These are phyloP conservation scores for Argyresthia goedartella DNA, from an alignment of 2,888 invertebrate species.

Conservation along the genomic window DNA sequence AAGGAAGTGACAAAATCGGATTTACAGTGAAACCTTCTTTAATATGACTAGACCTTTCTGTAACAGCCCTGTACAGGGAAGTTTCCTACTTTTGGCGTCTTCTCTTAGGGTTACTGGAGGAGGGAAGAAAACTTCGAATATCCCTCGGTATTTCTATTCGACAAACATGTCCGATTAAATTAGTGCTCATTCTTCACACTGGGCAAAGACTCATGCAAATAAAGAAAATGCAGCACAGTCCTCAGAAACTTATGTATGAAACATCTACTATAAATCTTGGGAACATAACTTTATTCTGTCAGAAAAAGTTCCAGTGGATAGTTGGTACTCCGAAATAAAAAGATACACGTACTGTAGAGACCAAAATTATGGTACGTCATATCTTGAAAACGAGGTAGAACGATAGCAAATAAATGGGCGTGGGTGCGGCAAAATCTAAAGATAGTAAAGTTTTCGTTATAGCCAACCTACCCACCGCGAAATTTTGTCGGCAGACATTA, in stretches of 20 bases:
- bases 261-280: constrained; percentile 83
- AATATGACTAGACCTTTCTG: too few species aligned
- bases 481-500: constrained; percentile 84
- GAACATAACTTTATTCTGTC: constrained; percentile 75
- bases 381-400: constrained; percentile 90
- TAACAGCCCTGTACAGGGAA: too few species aligned
- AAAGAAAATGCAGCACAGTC: constrained; percentile 80
- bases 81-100: too few species aligned
- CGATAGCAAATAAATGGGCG: constrained; percentile 79
- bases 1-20: too few species aligned
- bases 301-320: constrained; percentile 80
- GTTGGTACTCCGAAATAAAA: constrained; percentile 84
- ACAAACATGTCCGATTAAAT: too few species aligned
- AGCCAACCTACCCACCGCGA: constrained; percentile 88
- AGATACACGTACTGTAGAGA: constrained; percentile 75
- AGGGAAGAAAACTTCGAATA: too few species aligned
- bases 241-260: constrained; percentile 86
- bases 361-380: constrained; percentile 79
- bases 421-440: constrained; percentile 79
- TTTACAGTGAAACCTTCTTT: too few species aligned
- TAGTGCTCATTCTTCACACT: constrained; percentile 77
- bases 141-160: too few species aligned
- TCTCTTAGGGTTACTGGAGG: too few species aligned
- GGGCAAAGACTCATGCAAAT: constrained; percentile 76
- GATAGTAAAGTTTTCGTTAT: constrained; percentile 88